Evolutionary conservation across 2,888 invertebrate species (phyloP), one percentile per base, ranked within the genome.

Genomic region (Ochlodes sylvanus): DNA sequence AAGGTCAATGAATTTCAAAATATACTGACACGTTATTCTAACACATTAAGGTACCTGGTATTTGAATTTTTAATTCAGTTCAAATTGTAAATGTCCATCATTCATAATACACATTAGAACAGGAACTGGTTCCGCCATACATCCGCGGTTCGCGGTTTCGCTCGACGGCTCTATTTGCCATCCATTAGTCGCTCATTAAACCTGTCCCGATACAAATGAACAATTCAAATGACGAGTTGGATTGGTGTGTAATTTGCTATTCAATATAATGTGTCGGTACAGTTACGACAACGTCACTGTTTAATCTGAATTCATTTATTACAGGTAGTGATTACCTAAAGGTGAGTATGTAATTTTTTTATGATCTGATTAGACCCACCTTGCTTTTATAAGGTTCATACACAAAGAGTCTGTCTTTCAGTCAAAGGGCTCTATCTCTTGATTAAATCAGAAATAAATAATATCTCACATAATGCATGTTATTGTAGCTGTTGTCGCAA

Each of bases 201-300:
- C 54, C 55, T 55, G 63, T 63, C 63, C 17, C 27, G 32, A 32
- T 52, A 38, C 54, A 41, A 19, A 63, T 63, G 63, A 63, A 63
- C 52, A 63, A 63, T 63, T 63, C 63, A 55, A 54, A 54, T 41
- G 34, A 55, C 15, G 38, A 19, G 44, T n/a, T 21, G 9, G 55
- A 55, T 55, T 63, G 63, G 21, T 55, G 42, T 55, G 63, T 63
- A 54, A 63, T 63, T 62, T 55, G 42, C 63, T 27, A 55, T 54
- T 42, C 63, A 21, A 63, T 63, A 63, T 63, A 55, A 55, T 52
- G 52, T 52, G 10, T 27, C 52, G 14, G 14, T 21, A 50, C 10
- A 52, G 7, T 52, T 7, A 27, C 9, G 10, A 27, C 12, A 10
- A 50, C 6, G n/a, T 47, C 7, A 10, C 10, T 38, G 12, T 12